A percentile compares a stretch with the other conserved stretches of the same genome.
These are phyloP conservation scores for Drosophila ambigua DNA, from an alignment of 1,140 invertebrate genomes.

Conservation along the genomic window DNA sequence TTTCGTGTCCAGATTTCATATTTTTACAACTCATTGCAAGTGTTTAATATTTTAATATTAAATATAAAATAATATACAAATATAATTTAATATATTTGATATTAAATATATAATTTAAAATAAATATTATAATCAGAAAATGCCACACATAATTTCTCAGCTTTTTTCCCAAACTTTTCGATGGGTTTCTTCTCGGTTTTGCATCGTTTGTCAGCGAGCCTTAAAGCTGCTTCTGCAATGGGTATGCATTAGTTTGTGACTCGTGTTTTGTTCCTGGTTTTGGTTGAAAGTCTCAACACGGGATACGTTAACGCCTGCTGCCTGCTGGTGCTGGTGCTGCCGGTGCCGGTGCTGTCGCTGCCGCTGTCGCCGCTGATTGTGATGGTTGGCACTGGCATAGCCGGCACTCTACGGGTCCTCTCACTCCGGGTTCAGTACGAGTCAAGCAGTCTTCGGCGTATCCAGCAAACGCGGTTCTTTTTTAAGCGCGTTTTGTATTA, in stretches of 20 bases:
- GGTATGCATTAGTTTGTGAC: constrained; percentile 29
- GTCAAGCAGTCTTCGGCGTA: constrained; percentile 83
- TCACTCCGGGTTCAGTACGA: constrained; percentile 74
- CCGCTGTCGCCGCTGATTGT: constrained; percentile 20
- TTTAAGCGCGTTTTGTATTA: constrained; percentile 84
- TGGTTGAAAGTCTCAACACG: constrained; percentile 59
- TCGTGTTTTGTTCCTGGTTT: constrained; percentile 39
- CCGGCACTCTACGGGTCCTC: constrained; percentile 16
- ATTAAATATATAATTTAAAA: too few relatives aligned
- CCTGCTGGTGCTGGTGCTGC: constrained; percentile 12
- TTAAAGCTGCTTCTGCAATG: constrained; percentile 15
- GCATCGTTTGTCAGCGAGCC: too few relatives aligned
- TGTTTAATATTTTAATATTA: too few relatives aligned
- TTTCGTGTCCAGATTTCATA: too few relatives aligned
- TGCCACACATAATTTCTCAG: too few relatives aligned
- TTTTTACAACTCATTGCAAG: too few relatives aligned
- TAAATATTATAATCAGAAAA: too few relatives aligned
- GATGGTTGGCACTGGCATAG: not conserved
- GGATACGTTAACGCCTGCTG: constrained; percentile 51
- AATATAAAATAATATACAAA: too few relatives aligned
- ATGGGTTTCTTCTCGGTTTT: too few relatives aligned
- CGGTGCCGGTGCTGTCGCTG: constrained; percentile 24
- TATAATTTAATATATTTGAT: too few relatives aligned
- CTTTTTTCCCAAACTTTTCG: too few relatives aligned
- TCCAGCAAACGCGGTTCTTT: constrained; percentile 84